These are phyloP conservation scores for Leptinotarsa defecta DNA, from an alignment of 1,140 invertebrate genomes.

Conservation along the genomic window DNA sequence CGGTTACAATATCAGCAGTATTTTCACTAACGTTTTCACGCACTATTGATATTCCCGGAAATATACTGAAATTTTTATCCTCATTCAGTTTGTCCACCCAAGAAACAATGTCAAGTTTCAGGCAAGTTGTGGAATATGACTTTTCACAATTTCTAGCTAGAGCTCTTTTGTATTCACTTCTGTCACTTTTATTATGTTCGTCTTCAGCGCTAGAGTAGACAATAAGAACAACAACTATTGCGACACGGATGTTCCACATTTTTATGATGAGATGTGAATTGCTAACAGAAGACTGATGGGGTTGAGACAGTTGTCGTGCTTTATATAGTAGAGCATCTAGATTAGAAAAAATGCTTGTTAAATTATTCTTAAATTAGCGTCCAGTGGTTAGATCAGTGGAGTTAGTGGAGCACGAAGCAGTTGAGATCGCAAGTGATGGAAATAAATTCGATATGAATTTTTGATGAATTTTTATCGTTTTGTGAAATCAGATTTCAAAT, in stretches of 20 bases:
- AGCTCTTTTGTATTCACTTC: slow-evolving; percentile 50
- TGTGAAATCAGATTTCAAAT: too few species aligned
- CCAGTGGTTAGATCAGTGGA: slow-evolving; percentile 39
- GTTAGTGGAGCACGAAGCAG: slow-evolving; percentile 48
- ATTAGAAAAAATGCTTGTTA: slow-evolving; percentile 56
- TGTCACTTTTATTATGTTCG: slow-evolving; percentile 31
- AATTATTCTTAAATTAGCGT: slow-evolving; percentile 41
- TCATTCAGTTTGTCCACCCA: slow-evolving; percentile 73
- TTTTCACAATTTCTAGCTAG: slow-evolving; percentile 68
- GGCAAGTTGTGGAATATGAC: slow-evolving; percentile 74
- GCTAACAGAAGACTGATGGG: slow-evolving; percentile 70
- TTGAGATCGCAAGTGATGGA: slow-evolving; percentile 47
- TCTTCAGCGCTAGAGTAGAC: slow-evolving; percentile 20
- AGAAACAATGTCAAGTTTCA: slow-evolving; percentile 77
- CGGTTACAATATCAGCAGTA: slow-evolving; percentile 69
- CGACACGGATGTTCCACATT: slow-evolving; percentile 19
- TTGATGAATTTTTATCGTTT: neutral
- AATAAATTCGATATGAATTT: slow-evolving; percentile 19
- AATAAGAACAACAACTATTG: slow-evolving; percentile 9
- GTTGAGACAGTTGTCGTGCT: slow-evolving; percentile 62
- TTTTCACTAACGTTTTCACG: slow-evolving; percentile 66
- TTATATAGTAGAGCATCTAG: slow-evolving; percentile 41
- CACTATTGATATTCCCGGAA: slow-evolving; percentile 73
- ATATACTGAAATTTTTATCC: slow-evolving; percentile 65
- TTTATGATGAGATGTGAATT: slow-evolving; percentile 8